Conservation (phyloP, 2,888 invertebrate species). For the Sphinx pinastri region DNA sequence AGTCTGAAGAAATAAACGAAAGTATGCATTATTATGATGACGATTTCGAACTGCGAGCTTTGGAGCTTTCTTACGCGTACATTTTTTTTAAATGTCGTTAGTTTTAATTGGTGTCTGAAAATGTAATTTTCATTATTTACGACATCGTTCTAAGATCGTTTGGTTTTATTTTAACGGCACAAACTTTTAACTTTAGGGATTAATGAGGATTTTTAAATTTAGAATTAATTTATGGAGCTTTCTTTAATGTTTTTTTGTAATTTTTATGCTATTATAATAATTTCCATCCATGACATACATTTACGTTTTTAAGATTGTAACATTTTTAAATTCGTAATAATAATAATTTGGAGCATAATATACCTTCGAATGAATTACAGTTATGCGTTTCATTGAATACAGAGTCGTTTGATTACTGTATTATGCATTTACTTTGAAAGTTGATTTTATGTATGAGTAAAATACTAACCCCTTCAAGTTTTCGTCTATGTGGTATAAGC, state of each 20-base stretch:
- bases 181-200: slow-evolving; percentile 16
- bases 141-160: neutral
- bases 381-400: no score
- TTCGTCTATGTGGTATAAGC: no score
- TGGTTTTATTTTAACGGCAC: slow-evolving; percentile 13
- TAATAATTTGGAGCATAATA: no score
- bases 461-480: no score
- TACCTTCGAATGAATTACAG: no score
- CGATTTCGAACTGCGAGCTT: slow-evolving; percentile 61
- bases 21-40: slow-evolving; percentile 82
- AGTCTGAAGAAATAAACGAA: slow-evolving; percentile 78
- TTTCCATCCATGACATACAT: no score
- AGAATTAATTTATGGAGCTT: neutral
- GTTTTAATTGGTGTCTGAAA: slow-evolving; percentile 29
- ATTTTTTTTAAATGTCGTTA: slow-evolving; percentile 28
- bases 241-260: neutral
- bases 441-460: no score
- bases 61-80: slow-evolving; percentile 44
- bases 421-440: no score
- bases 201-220: slow-evolving; percentile 3
- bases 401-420: no score
- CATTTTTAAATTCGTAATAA: no score
- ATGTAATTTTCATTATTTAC: slow-evolving; percentile 22
- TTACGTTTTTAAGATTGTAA: no score
- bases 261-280: neutral